phyloP scores from a whole-genome alignment of 2,797 vertebrate species.

The Coregonus suidteri region DNA sequence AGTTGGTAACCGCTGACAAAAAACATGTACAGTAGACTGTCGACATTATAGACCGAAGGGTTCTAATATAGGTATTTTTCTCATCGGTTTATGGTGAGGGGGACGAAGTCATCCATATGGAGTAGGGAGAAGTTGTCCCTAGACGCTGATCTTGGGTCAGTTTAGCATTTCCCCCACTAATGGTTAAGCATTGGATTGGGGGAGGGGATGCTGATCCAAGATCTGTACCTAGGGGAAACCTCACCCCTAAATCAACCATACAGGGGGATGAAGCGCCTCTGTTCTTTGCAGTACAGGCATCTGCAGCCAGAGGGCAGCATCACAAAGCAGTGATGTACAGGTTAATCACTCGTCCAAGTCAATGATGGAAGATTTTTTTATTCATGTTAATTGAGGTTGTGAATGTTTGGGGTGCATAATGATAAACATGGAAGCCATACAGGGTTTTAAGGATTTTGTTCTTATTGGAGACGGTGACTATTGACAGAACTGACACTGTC shows the following conservation, averaged over 20 bases:
- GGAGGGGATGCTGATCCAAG: not conserved
- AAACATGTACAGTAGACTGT: too few relatives aligned
- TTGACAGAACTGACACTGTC: not conserved
- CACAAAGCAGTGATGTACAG: not conserved
- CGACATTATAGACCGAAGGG: too few relatives aligned
- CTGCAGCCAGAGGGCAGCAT: slow-evolving; percentile 21
- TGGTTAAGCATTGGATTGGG: not conserved
- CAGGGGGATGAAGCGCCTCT: not conserved
- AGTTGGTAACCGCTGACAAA: too few relatives aligned
- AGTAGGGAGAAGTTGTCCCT: not conserved
- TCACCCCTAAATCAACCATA: not conserved
- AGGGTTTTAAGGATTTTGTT: not conserved
- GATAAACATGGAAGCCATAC: not conserved
- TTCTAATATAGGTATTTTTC: too few relatives aligned
- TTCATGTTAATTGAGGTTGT: slow-evolving; percentile 54
- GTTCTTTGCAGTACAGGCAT: slow-evolving; percentile 20
- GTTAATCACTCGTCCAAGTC: not conserved
- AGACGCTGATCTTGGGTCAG: not conserved
- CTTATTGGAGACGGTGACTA: not conserved
- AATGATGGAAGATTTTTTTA: not conserved
- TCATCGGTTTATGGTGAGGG: too few relatives aligned
- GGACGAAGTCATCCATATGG: not conserved
- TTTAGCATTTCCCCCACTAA: not conserved
- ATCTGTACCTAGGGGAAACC: not conserved
- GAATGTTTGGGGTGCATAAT: not conserved